phyloP scores from a whole-genome alignment of 2,797 vertebrate genomes.

The Botia kubotai region DNA sequence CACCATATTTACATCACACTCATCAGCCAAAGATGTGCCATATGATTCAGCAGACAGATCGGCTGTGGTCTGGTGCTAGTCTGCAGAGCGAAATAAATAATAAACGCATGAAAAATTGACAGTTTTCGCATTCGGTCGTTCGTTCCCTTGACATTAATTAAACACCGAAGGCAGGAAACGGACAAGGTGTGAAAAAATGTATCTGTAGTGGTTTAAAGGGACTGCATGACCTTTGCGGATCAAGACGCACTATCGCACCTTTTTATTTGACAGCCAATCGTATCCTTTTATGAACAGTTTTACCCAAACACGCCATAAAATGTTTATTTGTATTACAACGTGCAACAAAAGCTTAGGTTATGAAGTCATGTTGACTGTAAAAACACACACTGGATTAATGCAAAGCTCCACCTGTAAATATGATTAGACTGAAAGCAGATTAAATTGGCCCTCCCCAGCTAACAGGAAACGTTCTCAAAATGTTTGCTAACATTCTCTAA shows the following conservation, averaged over 20 bases:
- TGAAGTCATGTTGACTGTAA: conserved; percentile 18
- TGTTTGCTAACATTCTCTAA: too few species aligned
- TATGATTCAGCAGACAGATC: conserved; percentile 73
- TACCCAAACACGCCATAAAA: conserved; percentile 39
- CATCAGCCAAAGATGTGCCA: conserved; percentile 75
- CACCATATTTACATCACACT: conserved; percentile 75
- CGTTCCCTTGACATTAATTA: conserved; percentile 83
- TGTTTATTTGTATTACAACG: conserved; percentile 30
- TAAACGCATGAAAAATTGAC: conserved; percentile 80
- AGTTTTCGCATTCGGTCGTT: conserved; percentile 78
- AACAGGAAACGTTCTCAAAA: too few species aligned
- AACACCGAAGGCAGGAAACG: conserved; percentile 69
- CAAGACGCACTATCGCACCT: conserved; percentile 19
- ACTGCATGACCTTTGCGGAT: conserved; percentile 45
- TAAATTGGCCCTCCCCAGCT: conserved; percentile 31
- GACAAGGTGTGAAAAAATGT: conserved; percentile 41
- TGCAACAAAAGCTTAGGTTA: conserved; percentile 24
- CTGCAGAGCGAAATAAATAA: conserved; percentile 79
- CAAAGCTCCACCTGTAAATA: conserved; percentile 19
- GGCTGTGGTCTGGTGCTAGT: conserved; percentile 74
- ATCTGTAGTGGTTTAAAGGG: conserved; percentile 41
- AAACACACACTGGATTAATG: neutral
- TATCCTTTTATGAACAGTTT: conserved; percentile 40
- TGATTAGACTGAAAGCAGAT: conserved; percentile 50
- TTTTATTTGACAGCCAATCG: conserved; percentile 29